Evolutionary conservation across 1,140 invertebrate genomes (phyloP), one percentile per base, ranked within the genome.

Genomic region (Bombus balteatus): DNA sequence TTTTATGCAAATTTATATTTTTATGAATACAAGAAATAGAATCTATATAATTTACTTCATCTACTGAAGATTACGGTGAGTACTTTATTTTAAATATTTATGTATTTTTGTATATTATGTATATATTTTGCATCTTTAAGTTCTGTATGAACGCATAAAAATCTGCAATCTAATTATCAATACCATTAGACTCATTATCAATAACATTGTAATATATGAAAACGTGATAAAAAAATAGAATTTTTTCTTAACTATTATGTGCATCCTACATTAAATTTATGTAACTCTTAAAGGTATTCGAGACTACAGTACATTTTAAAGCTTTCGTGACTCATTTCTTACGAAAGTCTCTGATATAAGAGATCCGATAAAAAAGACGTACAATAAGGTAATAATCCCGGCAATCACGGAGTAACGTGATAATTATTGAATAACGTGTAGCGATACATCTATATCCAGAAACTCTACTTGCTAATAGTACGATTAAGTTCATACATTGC

Each of bases 181-280:
- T 25, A 59, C 28, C 10, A 53, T 32, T 43, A 10, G 3, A 53
- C 28, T 34, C 34, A 34, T 34, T 28, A 34, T 34, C 28, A 43
- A 47, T 22, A 59, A 53, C 25, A 79, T 68, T 34, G n/a, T 15
- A 25, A 22, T 76, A 37, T 41, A 39, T 34, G 13, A 71, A 78
- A 71, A 71, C 22, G 4, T 57, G 15, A 83, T 71, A 79, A 71
- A 71, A 84, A 80, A 84, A 72, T 47, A 71, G 71, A 47, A 6
- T 62, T 62, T 6, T 32, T 47, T 34, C 28, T 32, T 53, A 71
- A 65, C 72, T 53, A 28, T 28, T 68, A 72, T 25, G n/a, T 37
- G 39, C 62, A 41, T 62, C 22, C 25, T 8, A 28, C 25, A n/a
- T 34, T n/a, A 32, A 18, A 13, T 66, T 25, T 18, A 53, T 39